Base-by-base conservation (phyloP, 2,797 vertebrate species). In the Sebastes kiyomatsui region DNA sequence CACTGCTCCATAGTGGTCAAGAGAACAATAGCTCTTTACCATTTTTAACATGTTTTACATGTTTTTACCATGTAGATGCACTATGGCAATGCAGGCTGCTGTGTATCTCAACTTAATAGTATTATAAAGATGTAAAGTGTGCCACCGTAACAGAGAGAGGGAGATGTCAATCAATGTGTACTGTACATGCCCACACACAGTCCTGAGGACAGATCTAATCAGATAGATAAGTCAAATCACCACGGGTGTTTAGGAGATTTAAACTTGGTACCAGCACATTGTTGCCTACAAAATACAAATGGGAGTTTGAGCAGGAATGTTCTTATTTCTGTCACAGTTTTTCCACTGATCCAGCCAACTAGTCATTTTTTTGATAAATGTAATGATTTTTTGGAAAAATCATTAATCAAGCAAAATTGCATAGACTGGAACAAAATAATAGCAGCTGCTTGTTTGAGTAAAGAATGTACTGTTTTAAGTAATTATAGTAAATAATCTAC, bases 391-490 rank as follows among this genome's bases (percentile, higher is more conserved):
- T 30, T 68, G 72, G 68, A 75, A 82, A 87, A 76, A 35, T 32
- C 64, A 67, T 82, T 38, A 60, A 66, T 76, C 49, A 55, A 38
- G 56, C 33, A 61, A 67, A 83, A 79, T 77, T 6, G n/a, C 25
- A 6, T 5, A 25, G 58, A 54, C 42, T 27, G 38, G n/a, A 85
- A 75, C 65, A 85, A 81, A 73, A 81, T 68, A 58, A 82, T 75
- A 61, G 74, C 2, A 23, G 2, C 54, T 49, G 54, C 23, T 62
- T 66, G 27, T 77, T 77, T 60, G 33, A 62, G 66, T 58, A 75
- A 79, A 67, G 4, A 46, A 67, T 54, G 62, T 52, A 60, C 67
- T 80, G 33, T 71, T 81, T 81, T 74, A 38, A 68, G 69, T 72
- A 56, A 76, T 81, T 65, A 59, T 66, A 65, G 14, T 67, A 61